phyloP scores from a whole-genome alignment of 1,140 invertebrate species.

The Ceratosolen fusciceps region DNA sequence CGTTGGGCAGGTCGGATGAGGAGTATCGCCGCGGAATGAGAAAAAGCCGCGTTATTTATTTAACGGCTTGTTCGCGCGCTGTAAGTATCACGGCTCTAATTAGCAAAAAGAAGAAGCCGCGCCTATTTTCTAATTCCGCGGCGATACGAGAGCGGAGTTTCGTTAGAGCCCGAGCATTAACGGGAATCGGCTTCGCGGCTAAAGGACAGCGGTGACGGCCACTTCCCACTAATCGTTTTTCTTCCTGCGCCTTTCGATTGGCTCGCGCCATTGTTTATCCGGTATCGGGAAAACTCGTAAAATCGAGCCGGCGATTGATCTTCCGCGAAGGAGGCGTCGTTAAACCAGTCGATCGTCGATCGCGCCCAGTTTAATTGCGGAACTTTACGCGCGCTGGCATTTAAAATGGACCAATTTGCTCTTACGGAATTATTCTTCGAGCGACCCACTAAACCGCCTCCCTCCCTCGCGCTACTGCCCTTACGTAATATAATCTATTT shows the following conservation, averaged over 20 bases:
- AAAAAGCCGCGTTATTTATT: neutral
- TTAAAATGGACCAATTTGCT: too few species aligned
- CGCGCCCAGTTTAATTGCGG: slow-evolving; percentile 18
- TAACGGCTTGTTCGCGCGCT: too few species aligned
- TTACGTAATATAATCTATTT: too few species aligned
- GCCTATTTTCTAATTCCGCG: neutral
- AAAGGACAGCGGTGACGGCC: neutral
- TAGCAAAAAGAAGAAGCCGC: neutral
- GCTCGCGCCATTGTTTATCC: neutral
- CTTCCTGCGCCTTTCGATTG: too few species aligned
- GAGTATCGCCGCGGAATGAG: neutral
- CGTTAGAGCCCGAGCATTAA: neutral
- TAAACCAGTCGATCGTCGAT: slow-evolving; percentile 13
- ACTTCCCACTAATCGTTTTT: too few species aligned
- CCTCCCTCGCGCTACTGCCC: too few species aligned
- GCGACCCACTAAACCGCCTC: too few species aligned
- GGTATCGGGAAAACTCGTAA: slow-evolving; percentile 4
- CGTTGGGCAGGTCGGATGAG: too few species aligned
- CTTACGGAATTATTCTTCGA: too few species aligned
- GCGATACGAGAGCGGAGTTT: too few species aligned
- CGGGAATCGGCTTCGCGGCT: neutral
- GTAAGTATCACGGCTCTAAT: too few species aligned
- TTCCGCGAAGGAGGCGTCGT: slow-evolving; percentile 15
- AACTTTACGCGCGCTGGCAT: too few species aligned
- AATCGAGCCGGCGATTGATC: neutral